phyloP scores from a whole-genome alignment of 1,140 invertebrate species.

The Heliothis virescens region DNA sequence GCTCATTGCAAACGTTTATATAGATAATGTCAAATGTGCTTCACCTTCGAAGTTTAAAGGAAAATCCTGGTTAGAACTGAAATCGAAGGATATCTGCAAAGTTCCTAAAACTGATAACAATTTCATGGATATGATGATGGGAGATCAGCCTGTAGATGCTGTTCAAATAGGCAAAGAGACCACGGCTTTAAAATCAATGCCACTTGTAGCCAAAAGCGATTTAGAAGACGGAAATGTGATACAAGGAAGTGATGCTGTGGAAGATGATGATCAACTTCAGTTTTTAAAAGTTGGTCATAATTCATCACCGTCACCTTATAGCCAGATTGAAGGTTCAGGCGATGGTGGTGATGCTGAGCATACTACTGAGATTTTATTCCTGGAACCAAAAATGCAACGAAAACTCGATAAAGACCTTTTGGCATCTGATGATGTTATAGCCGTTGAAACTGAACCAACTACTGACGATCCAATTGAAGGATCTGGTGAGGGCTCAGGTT shows the following conservation, averaged over 20 bases:
- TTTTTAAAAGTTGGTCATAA: constrained; percentile 75
- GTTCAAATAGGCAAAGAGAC: constrained; percentile 75
- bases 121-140: constrained; percentile 87
- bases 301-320: constrained; percentile 60
- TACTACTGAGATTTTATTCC: constrained; percentile 67
- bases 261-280: constrained; percentile 79
- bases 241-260: constrained; percentile 65
- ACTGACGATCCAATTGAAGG: constrained; percentile 76
- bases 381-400: constrained; percentile 60
- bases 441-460: constrained; percentile 65
- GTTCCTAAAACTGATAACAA: constrained; percentile 70
- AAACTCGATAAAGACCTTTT: constrained; percentile 64
- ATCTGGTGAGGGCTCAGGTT: constrained; percentile 80
- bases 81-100: constrained; percentile 86
- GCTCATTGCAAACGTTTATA: constrained; percentile 82
- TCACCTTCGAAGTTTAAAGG: constrained; percentile 83
- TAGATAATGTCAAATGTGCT: constrained; percentile 86
- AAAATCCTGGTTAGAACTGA: constrained; percentile 86
- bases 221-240: constrained; percentile 80
- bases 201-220: constrained; percentile 73
- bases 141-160: constrained; percentile 85
- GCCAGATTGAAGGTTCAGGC: constrained; percentile 78
- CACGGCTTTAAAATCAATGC: constrained; percentile 76
- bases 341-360: constrained; percentile 73
- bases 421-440: constrained; percentile 67